Evolutionary conservation across 2,797 vertebrate genomes (phyloP).

Genomic region (Anguilla anguilla): DNA sequence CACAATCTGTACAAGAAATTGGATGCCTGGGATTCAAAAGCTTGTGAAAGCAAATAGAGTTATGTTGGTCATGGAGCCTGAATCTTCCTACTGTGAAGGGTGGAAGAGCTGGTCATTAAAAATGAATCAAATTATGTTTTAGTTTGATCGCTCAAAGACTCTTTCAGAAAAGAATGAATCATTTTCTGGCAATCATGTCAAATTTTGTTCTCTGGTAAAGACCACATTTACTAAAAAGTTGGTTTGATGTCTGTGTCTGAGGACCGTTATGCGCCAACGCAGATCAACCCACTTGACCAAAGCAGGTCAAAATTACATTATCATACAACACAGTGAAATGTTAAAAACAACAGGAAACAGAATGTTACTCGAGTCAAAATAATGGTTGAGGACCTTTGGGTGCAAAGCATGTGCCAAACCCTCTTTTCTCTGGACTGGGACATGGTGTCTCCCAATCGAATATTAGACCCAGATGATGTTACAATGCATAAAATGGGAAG

Average conservation of each 20-base stretch:
- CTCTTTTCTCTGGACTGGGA: slow-evolving; percentile 45
- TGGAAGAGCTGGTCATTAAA: not conserved
- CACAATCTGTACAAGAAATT: slow-evolving; percentile 41
- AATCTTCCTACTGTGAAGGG: not conserved
- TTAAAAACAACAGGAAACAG: slow-evolving; percentile 47
- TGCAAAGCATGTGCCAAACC: slow-evolving; percentile 43
- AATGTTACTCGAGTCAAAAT: slow-evolving; percentile 34
- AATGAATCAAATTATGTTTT: not conserved
- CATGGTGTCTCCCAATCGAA: slow-evolving; percentile 42
- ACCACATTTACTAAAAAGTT: slow-evolving; percentile 23
- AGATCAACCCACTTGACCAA: slow-evolving; percentile 40
- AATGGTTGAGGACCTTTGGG: slow-evolving; percentile 55
- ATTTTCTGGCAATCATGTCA: slow-evolving; percentile 20
- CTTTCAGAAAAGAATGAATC: slow-evolving; percentile 38
- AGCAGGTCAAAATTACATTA: slow-evolving; percentile 44
- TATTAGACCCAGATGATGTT: slow-evolving; percentile 63
- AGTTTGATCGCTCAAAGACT: slow-evolving; percentile 51
- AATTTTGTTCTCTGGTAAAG: slow-evolving; percentile 8
- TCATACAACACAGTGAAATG: slow-evolving; percentile 32
- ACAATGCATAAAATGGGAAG: slow-evolving; percentile 17
- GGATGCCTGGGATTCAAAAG: slow-evolving; percentile 16
- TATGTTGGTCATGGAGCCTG: not conserved
- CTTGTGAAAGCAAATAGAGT: slow-evolving; percentile 3
- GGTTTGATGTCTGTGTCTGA: slow-evolving; percentile 27
- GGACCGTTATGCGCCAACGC: slow-evolving; percentile 45